phyloP scores from a whole-genome alignment of 2,888 invertebrate genomes.

The Lymantria dispar region DNA sequence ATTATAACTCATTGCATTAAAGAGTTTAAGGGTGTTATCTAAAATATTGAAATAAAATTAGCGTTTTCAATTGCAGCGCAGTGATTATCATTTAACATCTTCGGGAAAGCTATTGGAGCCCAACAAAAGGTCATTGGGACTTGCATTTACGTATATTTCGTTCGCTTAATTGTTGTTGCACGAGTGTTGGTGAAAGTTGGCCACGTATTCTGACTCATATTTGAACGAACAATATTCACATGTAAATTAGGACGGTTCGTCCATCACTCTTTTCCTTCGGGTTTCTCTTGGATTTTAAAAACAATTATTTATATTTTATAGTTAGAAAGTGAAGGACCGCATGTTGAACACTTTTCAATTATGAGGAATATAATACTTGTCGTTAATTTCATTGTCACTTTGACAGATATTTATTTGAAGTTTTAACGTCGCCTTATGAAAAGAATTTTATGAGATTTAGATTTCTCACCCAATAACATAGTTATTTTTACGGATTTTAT shows the following conservation, averaged over 20 bases:
- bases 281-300: constrained; percentile 41
- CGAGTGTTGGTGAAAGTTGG: constrained; percentile 70
- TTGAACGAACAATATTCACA: constrained; percentile 68
- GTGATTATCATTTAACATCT: constrained; percentile 1
- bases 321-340: too few relatives aligned
- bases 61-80: background rate
- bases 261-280: constrained; percentile 37
- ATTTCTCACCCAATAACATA: too few relatives aligned
- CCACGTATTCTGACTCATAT: constrained; percentile 67
- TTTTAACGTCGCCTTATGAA: too few relatives aligned
- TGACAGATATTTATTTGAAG: too few relatives aligned
- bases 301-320: background rate
- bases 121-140: constrained; percentile 39
- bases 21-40: too few relatives aligned
- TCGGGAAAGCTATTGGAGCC: constrained; percentile 6
- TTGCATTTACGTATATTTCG: constrained; percentile 31
- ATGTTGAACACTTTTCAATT: too few relatives aligned
- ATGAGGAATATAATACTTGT: too few relatives aligned
- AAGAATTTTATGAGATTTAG: too few relatives aligned
- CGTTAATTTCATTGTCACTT: too few relatives aligned
- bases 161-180: constrained; percentile 58
- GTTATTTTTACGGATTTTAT: too few relatives aligned
- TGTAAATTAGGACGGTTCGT: constrained; percentile 64
- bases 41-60: background rate
- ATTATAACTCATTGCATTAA: too few relatives aligned